Base-by-base conservation (phyloP, 2,113 vertebrate species). In the Myiozetetes cayanensis region DNA sequence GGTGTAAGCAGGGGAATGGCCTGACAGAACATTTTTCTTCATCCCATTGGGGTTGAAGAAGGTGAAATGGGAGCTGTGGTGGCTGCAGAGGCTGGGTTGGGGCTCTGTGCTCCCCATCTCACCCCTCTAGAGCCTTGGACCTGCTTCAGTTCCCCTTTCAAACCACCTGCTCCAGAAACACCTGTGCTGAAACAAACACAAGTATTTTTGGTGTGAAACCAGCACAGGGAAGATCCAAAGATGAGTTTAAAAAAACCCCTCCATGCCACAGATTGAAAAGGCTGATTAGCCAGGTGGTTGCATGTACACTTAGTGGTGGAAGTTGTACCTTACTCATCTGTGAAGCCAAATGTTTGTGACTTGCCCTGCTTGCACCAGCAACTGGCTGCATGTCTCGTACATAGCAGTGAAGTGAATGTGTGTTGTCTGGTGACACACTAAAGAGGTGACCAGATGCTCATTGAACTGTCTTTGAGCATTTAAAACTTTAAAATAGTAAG, bases 321-420 rank as follows among this genome's bases (percentile, higher is more conserved):
- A 5, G 1, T 55, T 10, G 3, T 53, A 63, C 31, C 31, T 31
- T 37, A 12, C 6, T 87, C 30, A 12, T 56, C 65, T 41, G 16
- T 49, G 79, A 77, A 73, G 37, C 33, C 8, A 8, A 46, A 72
- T 0, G 0, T 52, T 31, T 58, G 12, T 1, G 5, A 9, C 55
- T 50, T 70, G 20, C 76, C 73, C 68, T 86, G 33, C n/a, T 49
- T 61, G 49, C 27, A 44, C 19, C 22, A 65, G 71, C 75, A 59
- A 8, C 59, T 71, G 71, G 12, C 47, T 77, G 35, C 13, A 1
- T 41, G 46, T 59, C 70, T 82, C 21, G 5, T 33, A 25, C 19
- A 0, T 0, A 46, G 55, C 10, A n/a, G 55, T 41, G 47, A 71
- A 72, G 53, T 44, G 37, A 92, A 52, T 1, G 2, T 2, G 2